Conservation (phyloP, 2,113 vertebrate species). For the Hypocryptadius cinnamomeus region DNA sequence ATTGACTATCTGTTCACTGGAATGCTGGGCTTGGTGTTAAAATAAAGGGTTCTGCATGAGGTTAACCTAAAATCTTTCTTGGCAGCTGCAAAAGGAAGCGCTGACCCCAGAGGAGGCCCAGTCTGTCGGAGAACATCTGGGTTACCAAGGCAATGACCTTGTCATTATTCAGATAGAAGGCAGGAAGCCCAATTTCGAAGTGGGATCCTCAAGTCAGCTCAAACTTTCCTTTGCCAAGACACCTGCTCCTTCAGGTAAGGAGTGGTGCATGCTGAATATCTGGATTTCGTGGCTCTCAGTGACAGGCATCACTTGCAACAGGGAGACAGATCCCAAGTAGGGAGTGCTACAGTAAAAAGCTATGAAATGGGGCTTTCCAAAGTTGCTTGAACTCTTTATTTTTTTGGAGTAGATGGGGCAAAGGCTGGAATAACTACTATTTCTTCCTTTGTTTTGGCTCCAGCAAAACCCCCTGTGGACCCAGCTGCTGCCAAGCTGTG, state of each 20-base stretch:
- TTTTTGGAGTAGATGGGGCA: background rate
- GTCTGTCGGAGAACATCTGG: slow-evolving; percentile 54
- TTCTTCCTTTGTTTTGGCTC: background rate
- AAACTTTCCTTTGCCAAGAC: slow-evolving; percentile 81
- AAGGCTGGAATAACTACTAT: background rate
- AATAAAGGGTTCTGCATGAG: background rate
- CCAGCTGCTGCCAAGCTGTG: slow-evolving; percentile 81
- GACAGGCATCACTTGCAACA: background rate
- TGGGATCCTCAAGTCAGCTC: slow-evolving; percentile 88
- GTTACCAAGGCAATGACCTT: slow-evolving; percentile 69
- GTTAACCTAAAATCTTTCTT: background rate
- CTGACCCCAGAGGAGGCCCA: slow-evolving; percentile 66
- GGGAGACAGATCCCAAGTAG: background rate
- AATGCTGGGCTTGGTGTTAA: background rate
- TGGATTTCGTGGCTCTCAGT: background rate
- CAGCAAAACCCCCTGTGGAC: slow-evolving; percentile 84
- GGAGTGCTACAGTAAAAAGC: background rate
- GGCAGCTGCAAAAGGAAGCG: slow-evolving; percentile 68
- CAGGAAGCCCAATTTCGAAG: slow-evolving; percentile 87
- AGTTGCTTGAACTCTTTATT: background rate
- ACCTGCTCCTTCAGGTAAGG: slow-evolving; percentile 49
- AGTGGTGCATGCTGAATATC: background rate
- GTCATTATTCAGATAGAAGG: slow-evolving; percentile 73
- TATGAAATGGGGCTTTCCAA: background rate
- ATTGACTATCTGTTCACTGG: background rate